Base-by-base conservation (phyloP, 1,140 invertebrate genomes). In the Acromyrmex echinatior region DNA sequence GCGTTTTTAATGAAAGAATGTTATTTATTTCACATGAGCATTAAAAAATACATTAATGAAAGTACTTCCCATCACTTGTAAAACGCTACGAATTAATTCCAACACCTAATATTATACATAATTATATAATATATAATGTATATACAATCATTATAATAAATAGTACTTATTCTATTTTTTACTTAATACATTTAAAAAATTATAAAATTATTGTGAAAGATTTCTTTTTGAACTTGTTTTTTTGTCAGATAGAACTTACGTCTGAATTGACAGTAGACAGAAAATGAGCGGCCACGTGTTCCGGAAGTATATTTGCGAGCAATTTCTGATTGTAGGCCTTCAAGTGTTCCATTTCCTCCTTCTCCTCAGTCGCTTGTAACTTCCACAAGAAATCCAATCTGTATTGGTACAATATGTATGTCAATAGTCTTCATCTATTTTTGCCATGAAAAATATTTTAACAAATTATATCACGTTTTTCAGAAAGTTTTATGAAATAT, bases 281-380 rank as follows among this genome's bases (percentile, higher is more conserved):
- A 95, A 99, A 99, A 95, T 99, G 98, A 87, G 98, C 98, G 0
- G 98, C 98, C 6, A 99, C 99, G 94, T 99, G 98, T 79, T 98
- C 97, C 0, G 99, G 99, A 77, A 99, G 96, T 93, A 99, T 99
- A 95, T 99, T 99, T 78, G 98, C 98, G 49, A 99, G 96, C 31
- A 99, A 96, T 95, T 99, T 98, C 87, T 98, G 96, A 94, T 99
- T 99, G 95, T 99, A 99, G 28, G 98, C 98, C 95, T 99, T 98
- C 84, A 99, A 95, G 94, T 99, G 98, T 93, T 99, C 98, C 97
- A 99, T 99, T 90, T 99, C 98, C 93, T 98, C 98, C 92, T 99
- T 99, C 95, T 99, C 98, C 93, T 99, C 98, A 82, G 97, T 98
- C 18, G 98, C 98, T 95, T 99, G 98, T 39, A 98, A 95, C 95